phyloP scores from a whole-genome alignment of 2,797 vertebrate species.

The Melanotaenia trifasciata region DNA sequence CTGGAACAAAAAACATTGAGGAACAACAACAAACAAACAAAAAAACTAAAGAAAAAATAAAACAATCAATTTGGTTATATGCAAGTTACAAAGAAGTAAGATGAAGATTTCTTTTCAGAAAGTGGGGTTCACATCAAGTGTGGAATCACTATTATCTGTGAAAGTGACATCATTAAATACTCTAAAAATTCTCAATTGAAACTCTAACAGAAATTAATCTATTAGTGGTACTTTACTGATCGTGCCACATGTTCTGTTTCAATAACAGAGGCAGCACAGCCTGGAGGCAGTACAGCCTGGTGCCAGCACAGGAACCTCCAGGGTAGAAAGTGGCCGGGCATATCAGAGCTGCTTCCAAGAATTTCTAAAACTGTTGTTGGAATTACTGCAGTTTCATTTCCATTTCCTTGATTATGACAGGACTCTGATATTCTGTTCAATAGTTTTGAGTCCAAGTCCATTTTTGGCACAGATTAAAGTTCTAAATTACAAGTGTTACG shows the following conservation, averaged over 20 bases:
- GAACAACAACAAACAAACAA: no score
- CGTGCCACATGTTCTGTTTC: slow-evolving; percentile 5
- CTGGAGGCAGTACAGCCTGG: background rate
- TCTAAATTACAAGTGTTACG: background rate
- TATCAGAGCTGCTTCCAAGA: background rate
- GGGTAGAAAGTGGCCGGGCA: background rate
- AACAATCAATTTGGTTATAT: no score
- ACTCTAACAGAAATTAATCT: background rate
- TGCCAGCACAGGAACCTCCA: background rate
- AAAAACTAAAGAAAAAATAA: no score
- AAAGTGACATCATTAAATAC: no score
- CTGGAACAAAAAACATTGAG: no score
- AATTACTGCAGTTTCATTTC: background rate
- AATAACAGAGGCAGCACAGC: background rate
- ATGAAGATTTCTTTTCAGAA: no score
- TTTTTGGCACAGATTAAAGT: background rate
- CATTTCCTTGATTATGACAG: background rate
- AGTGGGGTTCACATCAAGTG: no score
- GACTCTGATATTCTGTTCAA: background rate
- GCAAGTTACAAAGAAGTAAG: no score
- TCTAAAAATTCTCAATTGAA: no score
- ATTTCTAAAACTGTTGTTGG: background rate
- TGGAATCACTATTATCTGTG: no score
- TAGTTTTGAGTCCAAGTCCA: background rate
- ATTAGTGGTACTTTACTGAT: background rate